A percentile compares a stretch with the other conserved stretches of the same genome.
These are phyloP conservation scores for Aphelenchoides avenae DNA, from an alignment of 1,140 invertebrate genomes.

Conservation along the genomic window DNA sequence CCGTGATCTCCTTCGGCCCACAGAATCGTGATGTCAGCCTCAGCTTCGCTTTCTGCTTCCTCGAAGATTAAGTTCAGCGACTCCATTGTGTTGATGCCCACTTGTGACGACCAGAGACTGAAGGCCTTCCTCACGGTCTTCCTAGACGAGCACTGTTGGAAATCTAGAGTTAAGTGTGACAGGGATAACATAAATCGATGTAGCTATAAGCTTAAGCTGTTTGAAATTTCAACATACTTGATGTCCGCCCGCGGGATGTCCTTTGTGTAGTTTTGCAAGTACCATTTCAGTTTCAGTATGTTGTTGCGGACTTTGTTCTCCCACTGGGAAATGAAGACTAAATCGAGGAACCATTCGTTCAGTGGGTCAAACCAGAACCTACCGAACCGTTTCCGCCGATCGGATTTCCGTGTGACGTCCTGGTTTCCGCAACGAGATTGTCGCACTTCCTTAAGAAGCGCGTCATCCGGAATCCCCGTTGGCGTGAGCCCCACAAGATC, in stretches of 20 bases:
- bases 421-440: slow-evolving; percentile 40
- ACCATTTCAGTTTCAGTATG: slow-evolving; percentile 41
- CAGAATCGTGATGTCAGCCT: slow-evolving; percentile 46
- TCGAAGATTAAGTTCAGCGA: slow-evolving; percentile 31
- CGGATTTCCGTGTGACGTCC: slow-evolving; percentile 21
- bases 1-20: slow-evolving; percentile 53
- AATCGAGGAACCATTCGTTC: slow-evolving; percentile 19
- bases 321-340: slow-evolving; percentile 49
- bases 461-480: slow-evolving; percentile 35
- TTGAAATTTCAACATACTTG: slow-evolving; percentile 29
- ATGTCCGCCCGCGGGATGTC: slow-evolving; percentile 41
- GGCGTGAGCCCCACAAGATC: slow-evolving; percentile 29
- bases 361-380: slow-evolving; percentile 15
- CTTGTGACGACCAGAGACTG: slow-evolving; percentile 46
- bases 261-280: slow-evolving; percentile 43
- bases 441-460: slow-evolving; percentile 28
- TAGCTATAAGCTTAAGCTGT: no score
- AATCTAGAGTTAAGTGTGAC: not conserved
- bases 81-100: slow-evolving; percentile 32
- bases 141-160: slow-evolving; percentile 23
- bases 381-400: slow-evolving; percentile 48
- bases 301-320: slow-evolving; percentile 49
- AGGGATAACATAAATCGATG: not conserved
- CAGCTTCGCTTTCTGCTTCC: slow-evolving; percentile 32
- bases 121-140: slow-evolving; percentile 48